Conservation (phyloP, 2,888 invertebrate genomes). For the Amphipyra berbera region DNA sequence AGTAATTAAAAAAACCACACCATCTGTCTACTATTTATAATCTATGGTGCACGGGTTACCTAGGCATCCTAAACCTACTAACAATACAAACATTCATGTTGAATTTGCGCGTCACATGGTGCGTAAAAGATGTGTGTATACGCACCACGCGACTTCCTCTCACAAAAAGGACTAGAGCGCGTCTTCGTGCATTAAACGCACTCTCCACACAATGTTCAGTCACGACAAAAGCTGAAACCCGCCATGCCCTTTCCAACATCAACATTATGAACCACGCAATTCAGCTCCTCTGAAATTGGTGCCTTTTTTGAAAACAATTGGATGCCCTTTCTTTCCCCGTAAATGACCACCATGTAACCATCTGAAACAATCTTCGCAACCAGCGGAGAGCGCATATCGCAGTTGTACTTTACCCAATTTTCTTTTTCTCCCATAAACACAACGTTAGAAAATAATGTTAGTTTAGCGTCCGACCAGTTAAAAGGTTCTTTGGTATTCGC, state of each 20-base stretch:
- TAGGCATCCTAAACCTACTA: too few species aligned
- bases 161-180: too few species aligned
- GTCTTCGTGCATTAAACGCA: too few species aligned
- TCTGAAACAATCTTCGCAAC: not conserved
- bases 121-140: too few species aligned
- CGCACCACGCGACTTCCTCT: too few species aligned
- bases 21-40: too few species aligned
- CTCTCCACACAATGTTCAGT: too few species aligned
- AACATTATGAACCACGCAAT: not conserved
- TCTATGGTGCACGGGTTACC: too few species aligned
- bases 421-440: not conserved
- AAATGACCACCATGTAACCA: not conserved
- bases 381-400: not conserved
- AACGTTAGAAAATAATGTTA: not conserved
- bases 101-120: too few species aligned
- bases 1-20: too few species aligned
- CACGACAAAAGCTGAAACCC: too few species aligned
- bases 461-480: not conserved
- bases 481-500: not conserved
- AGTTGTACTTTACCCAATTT: not conserved
- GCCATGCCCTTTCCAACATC: not conserved
- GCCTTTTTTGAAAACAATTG: not conserved
- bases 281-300: not conserved
- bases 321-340: not conserved
- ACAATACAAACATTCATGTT: too few species aligned